These are phyloP conservation scores for Chrysomallon squamiferum DNA, from an alignment of 1,140 invertebrate species.

Conservation along the genomic window DNA sequence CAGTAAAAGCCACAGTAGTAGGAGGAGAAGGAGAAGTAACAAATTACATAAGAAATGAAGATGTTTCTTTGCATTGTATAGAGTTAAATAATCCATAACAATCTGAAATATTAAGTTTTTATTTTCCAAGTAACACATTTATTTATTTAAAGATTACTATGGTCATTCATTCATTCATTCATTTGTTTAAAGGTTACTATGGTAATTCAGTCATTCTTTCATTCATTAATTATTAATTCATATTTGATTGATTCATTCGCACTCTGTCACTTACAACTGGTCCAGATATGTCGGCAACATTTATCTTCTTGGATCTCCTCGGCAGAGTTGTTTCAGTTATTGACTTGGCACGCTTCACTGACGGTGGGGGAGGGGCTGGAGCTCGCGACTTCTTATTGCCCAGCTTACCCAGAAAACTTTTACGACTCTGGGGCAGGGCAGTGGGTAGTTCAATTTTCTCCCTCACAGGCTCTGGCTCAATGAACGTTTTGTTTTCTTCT, in stretches of 20 bases:
- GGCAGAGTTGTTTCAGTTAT: slow-evolving; percentile 41
- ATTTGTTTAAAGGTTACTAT: no score
- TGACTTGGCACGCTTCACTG: slow-evolving; percentile 52
- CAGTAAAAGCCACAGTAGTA: background rate
- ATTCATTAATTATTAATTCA: no score
- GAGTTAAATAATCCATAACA: no score
- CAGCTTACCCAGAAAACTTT: slow-evolving; percentile 53
- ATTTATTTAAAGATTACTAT: no score
- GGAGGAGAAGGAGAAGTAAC: background rate
- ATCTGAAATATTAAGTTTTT: no score
- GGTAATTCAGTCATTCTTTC: no score
- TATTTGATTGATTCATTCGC: no score
- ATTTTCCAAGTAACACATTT: no score
- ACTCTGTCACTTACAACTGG: slow-evolving; percentile 59
- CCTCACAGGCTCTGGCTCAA: slow-evolving; percentile 13
- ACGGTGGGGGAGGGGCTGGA: slow-evolving; percentile 37
- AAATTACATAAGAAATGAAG: no score
- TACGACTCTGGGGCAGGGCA: slow-evolving; percentile 30
- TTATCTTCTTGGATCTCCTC: slow-evolving; percentile 46
- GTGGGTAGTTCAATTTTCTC: slow-evolving; percentile 56
- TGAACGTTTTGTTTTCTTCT: slow-evolving; percentile 7
- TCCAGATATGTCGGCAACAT: slow-evolving; percentile 53
- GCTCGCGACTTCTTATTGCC: slow-evolving; percentile 44
- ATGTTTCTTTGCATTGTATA: no score
- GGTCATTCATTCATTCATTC: no score